Evolutionary conservation across 2,888 invertebrate genomes (phyloP), one percentile per base, ranked within the genome.

Genomic region (Lithophane semibrunnea): DNA sequence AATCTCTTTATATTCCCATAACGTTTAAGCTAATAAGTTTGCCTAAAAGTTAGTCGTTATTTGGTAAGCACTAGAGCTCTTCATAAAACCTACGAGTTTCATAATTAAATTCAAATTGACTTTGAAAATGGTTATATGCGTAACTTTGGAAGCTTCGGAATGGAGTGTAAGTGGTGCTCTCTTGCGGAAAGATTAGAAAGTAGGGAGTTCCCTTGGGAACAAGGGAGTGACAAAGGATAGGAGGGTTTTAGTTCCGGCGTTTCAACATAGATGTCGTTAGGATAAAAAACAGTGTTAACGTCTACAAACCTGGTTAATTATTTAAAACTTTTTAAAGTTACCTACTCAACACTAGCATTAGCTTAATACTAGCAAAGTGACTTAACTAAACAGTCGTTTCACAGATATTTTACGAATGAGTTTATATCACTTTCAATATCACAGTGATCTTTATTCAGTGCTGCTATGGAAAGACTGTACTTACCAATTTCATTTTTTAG

Each of bases 241-340:
- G 80, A 85, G 73, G 74, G 73, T 75, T 85, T 75, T 86, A 88
- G 80, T 91, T 91, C 89, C 18, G 0, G 44, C 67, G 44, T 63
- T 68, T 24, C 24, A 12, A 65, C 73, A 86, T 86, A 94, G 94
- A 93, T 93, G 94, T 93, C 94, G 93, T 75, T 86, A 73, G 9
- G 10, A 64, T 54, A 56, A 73, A 73, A 44, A 3, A 18, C 21
- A 29, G 13, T 29, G 16, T 56, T 3, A 44, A n/a, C 4, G 4
- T 54, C 16, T 24, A 16, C 12, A 13, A 47, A 29, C 13, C 18
- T 58, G 3, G 3, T 18, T 21, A 9, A 7, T 16, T n/a, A 24
- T 58, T 13, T 5, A 1, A 24, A 58, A 52, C 52, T 52, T 18
- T 52, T 18, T 52, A 52, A 18, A 7, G 52, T 52, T 18, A 37